Base-by-base conservation (phyloP, 2,797 vertebrate species). In the Odontamblyopus rebecca region DNA sequence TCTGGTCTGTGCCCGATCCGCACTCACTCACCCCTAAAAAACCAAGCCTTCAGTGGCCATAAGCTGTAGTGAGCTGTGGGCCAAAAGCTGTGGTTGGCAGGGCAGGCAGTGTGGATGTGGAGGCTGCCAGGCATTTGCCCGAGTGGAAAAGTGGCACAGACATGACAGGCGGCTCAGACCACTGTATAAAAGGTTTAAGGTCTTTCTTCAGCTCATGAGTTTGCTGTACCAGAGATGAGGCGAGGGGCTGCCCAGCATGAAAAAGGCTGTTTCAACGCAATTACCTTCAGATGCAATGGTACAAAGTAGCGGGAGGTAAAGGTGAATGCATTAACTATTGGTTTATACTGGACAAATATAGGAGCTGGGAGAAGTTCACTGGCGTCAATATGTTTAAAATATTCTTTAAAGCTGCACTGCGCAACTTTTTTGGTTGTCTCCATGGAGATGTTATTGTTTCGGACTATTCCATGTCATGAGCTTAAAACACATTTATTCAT, bases 101-200 rank as follows among this genome's bases (percentile, higher is more conserved):
- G 72, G 78, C 76, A 61, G 67, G 75, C 74, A 71, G 77, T 77
- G 78, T 78, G 70, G 82, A 90, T 88, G 48, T 76, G 12, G 73
- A 76, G 79, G 69, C 77, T 84, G 82, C 73, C 71, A 86, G 77
- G 63, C 74, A 79, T 48, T 72, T 79, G 85, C 75, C 84, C 81
- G 87, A 72, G 81, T 87, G 65, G 67, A 79, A 89, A 85, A 74
- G 73, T 90, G 82, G 82, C 81, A 80, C 61, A 69, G 73, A 82
- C 79, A 89, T 90, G 89, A 90, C 85, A 87, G 78, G 80, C 83
- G 82, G 83, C 81, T 90, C 84, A 83, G 85, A 86, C 85, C 86
- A 85, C 88, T 91, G 83, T 74, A 83, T 83, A 84, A 89, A 86
- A 85, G 82, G 79, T 85, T 85, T 84, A 80, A 63, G 75, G 75